A percentile compares a stretch with the other conserved stretches of the same genome.
phyloP scores from a whole-genome alignment of 2,888 invertebrate genomes.

The Cremastinae sp. region DNA sequence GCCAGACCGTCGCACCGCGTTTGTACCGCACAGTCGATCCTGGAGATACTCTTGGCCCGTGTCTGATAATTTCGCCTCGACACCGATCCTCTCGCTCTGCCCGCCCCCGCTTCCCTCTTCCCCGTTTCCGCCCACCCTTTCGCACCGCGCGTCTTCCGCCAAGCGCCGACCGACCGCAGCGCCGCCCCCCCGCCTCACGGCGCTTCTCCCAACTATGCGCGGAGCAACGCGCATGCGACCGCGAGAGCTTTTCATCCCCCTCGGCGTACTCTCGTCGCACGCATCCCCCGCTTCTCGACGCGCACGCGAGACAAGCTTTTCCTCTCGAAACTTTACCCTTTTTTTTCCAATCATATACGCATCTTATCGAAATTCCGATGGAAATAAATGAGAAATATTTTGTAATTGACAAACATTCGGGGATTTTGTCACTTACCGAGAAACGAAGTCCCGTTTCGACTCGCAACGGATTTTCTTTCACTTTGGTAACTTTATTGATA shows the following conservation, averaged over 20 bases:
- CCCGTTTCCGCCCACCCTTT: background rate
- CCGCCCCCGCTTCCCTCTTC: slow-evolving; percentile 14
- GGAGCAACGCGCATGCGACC: slow-evolving; percentile 50
- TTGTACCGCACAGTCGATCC: slow-evolving; percentile 56
- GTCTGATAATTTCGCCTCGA: slow-evolving; percentile 56
- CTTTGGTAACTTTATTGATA: no score
- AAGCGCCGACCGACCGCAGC: slow-evolving; percentile 27
- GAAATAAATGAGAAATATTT: no score
- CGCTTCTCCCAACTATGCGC: slow-evolving; percentile 41
- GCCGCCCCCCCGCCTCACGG: slow-evolving; percentile 31
- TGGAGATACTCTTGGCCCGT: slow-evolving; percentile 52
- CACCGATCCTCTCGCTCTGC: slow-evolving; percentile 31
- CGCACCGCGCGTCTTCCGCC: no score
- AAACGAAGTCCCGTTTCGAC: no score
- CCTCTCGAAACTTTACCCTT: no score
- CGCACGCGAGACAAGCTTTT: no score
- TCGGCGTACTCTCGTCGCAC: background rate
- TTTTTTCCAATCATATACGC: no score
- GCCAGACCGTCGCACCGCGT: slow-evolving; percentile 48
- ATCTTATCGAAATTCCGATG: no score
- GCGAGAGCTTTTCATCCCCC: slow-evolving; percentile 5
- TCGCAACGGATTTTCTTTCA: no score
- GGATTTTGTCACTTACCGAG: no score
- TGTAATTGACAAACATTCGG: no score
- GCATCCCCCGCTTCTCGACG: slow-evolving; percentile 18